phyloP scores from a whole-genome alignment of 2,113 vertebrate genomes.

The Nicator chloris region DNA sequence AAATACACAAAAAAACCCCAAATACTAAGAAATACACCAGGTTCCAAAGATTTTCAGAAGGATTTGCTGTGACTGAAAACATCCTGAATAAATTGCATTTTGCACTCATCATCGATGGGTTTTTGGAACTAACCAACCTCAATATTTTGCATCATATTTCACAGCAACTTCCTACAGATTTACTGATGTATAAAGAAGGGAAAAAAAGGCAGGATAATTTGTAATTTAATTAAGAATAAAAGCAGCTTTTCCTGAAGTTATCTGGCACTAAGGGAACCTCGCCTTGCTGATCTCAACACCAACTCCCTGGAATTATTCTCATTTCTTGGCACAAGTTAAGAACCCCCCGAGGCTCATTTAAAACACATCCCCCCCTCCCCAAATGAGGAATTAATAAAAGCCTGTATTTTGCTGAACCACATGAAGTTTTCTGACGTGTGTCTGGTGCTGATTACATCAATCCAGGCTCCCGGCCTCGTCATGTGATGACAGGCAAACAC shows the following conservation, averaged over 20 bases:
- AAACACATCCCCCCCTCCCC: neutral
- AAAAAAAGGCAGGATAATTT: neutral
- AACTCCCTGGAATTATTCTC: neutral
- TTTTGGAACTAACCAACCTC: neutral
- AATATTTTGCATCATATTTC: neutral
- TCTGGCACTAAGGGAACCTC: neutral
- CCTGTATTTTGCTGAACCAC: constrained; percentile 32
- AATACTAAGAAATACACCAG: neutral
- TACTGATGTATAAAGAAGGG: rapidly evolving
- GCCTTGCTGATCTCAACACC: neutral
- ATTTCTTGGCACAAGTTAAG: constrained; percentile 29
- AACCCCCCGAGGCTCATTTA: constrained; percentile 27
- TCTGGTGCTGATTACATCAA: constrained; percentile 46
- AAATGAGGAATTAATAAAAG: constrained; percentile 31
- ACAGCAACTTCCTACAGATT: neutral
- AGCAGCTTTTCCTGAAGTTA: neutral
- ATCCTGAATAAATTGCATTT: too few relatives aligned
- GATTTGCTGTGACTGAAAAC: neutral
- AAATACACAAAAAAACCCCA: neutral
- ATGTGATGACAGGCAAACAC: constrained; percentile 37
- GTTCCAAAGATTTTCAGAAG: neutral
- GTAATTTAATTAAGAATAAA: neutral
- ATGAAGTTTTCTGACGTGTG: constrained; percentile 29
- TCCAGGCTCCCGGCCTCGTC: neutral
- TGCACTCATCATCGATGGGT: rapidly evolving